Percentiles rank a stretch among this genome's conserved stretches.
phyloP scores from a whole-genome alignment of 2,888 invertebrate species.

The Oscheius myriophilus region DNA sequence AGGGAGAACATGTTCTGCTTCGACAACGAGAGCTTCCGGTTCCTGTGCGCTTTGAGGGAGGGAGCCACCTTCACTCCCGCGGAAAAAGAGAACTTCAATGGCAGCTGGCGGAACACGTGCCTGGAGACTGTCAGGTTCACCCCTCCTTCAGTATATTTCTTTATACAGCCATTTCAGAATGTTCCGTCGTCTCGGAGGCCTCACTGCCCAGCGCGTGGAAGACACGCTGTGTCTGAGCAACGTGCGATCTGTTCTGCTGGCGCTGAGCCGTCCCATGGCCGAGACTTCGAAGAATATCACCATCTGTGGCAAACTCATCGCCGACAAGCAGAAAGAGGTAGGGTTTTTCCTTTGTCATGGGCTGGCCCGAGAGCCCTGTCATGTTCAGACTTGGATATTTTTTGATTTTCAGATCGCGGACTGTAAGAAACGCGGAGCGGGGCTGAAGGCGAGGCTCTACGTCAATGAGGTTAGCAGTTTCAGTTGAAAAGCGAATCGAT shows the following conservation, averaged over 20 bases:
- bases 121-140: conserved; percentile 12
- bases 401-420: conserved; percentile 1
- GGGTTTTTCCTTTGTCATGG: no score
- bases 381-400: no score
- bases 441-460: not conserved
- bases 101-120: conserved; percentile 4
- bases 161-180: no score
- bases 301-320: not conserved
- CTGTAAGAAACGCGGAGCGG: not conserved
- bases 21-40: conserved; percentile 28
- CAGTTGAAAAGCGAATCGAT: not conserved
- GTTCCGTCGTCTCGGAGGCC: not conserved
- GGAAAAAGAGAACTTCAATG: not conserved
- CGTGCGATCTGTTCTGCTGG: conserved; percentile 1
- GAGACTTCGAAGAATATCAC: not conserved
- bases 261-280: conserved; percentile 6
- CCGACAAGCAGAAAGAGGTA: conserved; percentile 14
- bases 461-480: conserved; percentile 15
- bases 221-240: conserved; percentile 24
- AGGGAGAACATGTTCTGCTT: conserved; percentile 13
- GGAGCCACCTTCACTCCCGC: not conserved
- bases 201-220: conserved; percentile 5
- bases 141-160: no score
- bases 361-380: no score
- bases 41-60: conserved; percentile 1